A percentile compares a stretch with the other conserved stretches of the same genome.
Evolutionary conservation across 2,113 vertebrate genomes (phyloP).

Genomic region (Promerops cafer): DNA sequence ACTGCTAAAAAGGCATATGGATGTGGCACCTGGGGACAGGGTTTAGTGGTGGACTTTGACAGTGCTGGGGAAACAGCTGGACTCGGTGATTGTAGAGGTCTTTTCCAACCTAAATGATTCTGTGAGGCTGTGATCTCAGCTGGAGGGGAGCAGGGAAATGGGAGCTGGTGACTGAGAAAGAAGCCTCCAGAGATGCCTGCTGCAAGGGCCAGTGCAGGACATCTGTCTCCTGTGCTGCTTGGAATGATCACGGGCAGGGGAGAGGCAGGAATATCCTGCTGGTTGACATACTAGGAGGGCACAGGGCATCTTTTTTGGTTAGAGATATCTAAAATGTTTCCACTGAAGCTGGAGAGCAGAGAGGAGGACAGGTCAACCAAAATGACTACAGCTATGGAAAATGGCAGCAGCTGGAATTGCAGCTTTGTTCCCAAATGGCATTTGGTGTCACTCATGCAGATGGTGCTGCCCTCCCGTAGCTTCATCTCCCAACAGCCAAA

Average conservation of each 20-base stretch:
- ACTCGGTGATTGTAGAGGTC: accelerated
- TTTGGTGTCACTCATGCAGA: background rate
- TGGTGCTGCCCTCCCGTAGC: background rate
- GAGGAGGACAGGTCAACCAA: background rate
- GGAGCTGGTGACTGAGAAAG: background rate
- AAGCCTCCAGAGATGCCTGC: background rate
- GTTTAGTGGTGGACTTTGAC: background rate
- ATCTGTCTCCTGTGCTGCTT: background rate
- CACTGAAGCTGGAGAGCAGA: background rate
- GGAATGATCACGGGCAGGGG: background rate
- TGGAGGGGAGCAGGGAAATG: background rate
- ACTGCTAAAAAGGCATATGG: background rate
- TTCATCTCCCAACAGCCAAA: background rate
- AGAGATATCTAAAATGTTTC: background rate
- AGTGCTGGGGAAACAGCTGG: background rate
- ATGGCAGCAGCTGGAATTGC: background rate
- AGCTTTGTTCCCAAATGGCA: background rate
- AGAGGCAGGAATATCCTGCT: background rate
- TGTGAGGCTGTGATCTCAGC: too few species aligned
- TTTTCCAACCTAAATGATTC: background rate
- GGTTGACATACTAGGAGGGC: background rate
- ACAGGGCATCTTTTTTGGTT: background rate
- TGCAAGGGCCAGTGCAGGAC: background rate
- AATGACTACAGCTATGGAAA: background rate
- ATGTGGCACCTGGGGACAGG: background rate